phyloP scores from a whole-genome alignment of 1,140 invertebrate genomes.

The Probaryconus sp. region DNA sequence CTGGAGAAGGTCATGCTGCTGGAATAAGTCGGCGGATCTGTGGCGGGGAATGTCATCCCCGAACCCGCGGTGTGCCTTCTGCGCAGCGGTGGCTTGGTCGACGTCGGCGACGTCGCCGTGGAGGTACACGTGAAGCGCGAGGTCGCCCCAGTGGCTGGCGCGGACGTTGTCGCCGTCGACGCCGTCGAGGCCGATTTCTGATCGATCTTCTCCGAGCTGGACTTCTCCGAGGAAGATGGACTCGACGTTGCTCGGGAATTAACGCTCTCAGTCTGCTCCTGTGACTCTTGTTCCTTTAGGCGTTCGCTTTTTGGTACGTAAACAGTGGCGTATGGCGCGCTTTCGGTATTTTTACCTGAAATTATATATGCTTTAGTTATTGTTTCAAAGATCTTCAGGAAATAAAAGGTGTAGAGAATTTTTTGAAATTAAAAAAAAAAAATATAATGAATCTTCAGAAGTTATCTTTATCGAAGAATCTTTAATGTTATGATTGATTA shows the following conservation, averaged over 20 bases:
- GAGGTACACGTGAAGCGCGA: slow-evolving; percentile 71
- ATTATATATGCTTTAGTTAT: no score
- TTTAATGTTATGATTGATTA: no score
- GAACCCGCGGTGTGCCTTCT: slow-evolving; percentile 74
- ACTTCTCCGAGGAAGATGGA: slow-evolving; percentile 78
- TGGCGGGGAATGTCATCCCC: slow-evolving; percentile 75
- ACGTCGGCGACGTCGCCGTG: slow-evolving; percentile 72
- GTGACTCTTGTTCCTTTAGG: slow-evolving; percentile 60
- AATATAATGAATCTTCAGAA: slow-evolving; percentile 17
- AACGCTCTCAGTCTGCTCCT: slow-evolving; percentile 67
- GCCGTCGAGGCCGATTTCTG: slow-evolving; percentile 70
- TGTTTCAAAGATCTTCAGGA: no score
- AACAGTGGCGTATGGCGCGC: not conserved
- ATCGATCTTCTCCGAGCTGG: slow-evolving; percentile 76
- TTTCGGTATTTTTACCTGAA: slow-evolving; percentile 64
- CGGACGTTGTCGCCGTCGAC: slow-evolving; percentile 68
- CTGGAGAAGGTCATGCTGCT: slow-evolving; percentile 76
- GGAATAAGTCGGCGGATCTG: slow-evolving; percentile 75
- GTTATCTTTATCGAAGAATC: no score
- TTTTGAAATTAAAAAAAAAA: slow-evolving; percentile 12
- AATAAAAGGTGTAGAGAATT: no score
- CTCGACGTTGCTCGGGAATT: slow-evolving; percentile 75
- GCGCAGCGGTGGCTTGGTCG: slow-evolving; percentile 71
- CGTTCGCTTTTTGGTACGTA: slow-evolving; percentile 52
- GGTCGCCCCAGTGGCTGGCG: slow-evolving; percentile 40